Evolutionary conservation across 2,888 invertebrate species (phyloP), one percentile per base, ranked within the genome.

Genomic region (Portevinia maculata): DNA sequence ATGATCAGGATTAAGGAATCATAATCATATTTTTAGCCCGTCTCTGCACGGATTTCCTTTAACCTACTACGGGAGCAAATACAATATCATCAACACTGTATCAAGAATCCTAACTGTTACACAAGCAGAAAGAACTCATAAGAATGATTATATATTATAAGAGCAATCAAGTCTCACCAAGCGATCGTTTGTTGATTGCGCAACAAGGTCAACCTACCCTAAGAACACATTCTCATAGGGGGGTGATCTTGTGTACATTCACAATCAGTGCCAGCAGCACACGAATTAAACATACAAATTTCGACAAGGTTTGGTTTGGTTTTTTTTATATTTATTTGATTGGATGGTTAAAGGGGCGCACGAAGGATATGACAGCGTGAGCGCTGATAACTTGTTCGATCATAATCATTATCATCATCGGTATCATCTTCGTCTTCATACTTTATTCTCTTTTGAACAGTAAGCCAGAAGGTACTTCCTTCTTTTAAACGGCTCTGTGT

Each of bases 351-450:
- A 62, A 83, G 50, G 78, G 78, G 75, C 60, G 55, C 64, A 50
- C 62, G 37, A 69, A 59, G 59, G 70, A 67, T 57, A 62, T 50
- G 41, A 64, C 60, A 78, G 60, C 67, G 65, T 73, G 65, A 73
- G 71, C 71, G 50, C 57, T 34, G 37, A 76, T 55, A 83, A 83
- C 78, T 62, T 78, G 83, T 83, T 73, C 65, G 83, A 83, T 78
- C 65, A 57, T 62, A 73, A 71, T 83, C 78, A 65, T 57, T 44
- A 70, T 55, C 78, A 70, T 83, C 70, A 50, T 62, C 60, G 24
- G 39, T 44, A 64, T 48, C 37, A 32, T 30, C 52, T 44, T 75
- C 34, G 41, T 60, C 50, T 59, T 70, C 9, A 48, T 46, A 62
- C 24, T 60, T 44, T 60, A 15, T 76, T 48, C n/a, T 57, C 19